These are phyloP conservation scores for Andrena bicolor DNA, from an alignment of 2,888 invertebrate species.

Conservation along the genomic window DNA sequence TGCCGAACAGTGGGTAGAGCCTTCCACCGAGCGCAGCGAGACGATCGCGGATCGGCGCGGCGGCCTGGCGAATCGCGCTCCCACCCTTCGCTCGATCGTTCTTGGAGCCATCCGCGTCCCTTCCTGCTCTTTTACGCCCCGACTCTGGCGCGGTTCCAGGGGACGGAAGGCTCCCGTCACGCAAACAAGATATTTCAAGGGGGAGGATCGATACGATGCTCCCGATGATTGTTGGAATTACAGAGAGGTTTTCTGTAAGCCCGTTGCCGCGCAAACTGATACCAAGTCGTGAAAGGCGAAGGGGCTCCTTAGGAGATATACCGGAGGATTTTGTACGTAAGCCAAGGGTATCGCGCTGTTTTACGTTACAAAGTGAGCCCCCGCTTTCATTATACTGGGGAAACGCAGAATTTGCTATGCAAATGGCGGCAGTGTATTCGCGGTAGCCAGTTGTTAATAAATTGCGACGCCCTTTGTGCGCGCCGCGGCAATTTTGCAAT, in stretches of 20 bases:
- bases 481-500: conserved; percentile 39
- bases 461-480: conserved; percentile 28
- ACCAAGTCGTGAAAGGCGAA: background rate
- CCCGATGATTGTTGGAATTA: conserved; percentile 5
- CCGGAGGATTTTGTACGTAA: conserved; percentile 1
- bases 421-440: conserved; percentile 22
- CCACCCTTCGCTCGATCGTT: conserved; percentile 2
- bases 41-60: conserved; percentile 52
- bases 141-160: conserved; percentile 16
- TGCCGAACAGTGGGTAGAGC: conserved; percentile 71
- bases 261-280: background rate
- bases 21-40: conserved; percentile 61
- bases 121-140: background rate
- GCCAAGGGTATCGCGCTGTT: background rate
- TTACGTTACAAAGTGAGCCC: conserved; percentile 33
- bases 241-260: background rate
- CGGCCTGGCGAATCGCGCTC: conserved; percentile 11
- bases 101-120: conserved; percentile 7
- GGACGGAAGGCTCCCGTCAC: background rate
- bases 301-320: conserved; percentile 1
- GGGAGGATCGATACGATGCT: background rate
- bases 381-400: conserved; percentile 24
- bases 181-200: background rate
- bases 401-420: conserved; percentile 46
- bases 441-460: conserved; percentile 33